Conservation (phyloP, 2,888 invertebrate species). For the Thera britannica region DNA sequence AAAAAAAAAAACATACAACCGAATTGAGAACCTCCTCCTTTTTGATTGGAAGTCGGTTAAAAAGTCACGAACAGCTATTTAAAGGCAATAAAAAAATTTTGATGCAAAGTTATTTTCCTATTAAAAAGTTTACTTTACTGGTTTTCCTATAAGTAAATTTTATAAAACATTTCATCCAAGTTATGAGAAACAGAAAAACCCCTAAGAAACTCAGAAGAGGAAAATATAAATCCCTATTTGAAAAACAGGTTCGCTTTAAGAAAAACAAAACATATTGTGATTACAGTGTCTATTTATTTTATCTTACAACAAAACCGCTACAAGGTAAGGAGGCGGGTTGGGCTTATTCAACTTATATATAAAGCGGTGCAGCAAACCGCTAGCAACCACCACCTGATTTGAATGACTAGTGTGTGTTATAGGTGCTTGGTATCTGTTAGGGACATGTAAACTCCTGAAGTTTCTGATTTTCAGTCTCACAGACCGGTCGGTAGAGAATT, state of each 20-base stretch:
- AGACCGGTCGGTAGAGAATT: slow-evolving; percentile 52
- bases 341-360: slow-evolving; percentile 67
- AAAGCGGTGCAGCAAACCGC: slow-evolving; percentile 74
- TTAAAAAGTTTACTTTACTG: too few relatives aligned
- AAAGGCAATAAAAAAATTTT: too few relatives aligned
- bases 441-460: slow-evolving; percentile 60
- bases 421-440: slow-evolving; percentile 26
- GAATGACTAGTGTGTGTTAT: slow-evolving; percentile 40
- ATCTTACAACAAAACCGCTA: slow-evolving; percentile 65
- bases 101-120: too few relatives aligned
- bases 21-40: too few relatives aligned
- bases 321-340: slow-evolving; percentile 70
- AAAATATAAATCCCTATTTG: not conserved
- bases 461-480: slow-evolving; percentile 68
- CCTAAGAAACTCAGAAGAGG: too few relatives aligned
- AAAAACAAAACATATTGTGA: not conserved
- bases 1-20: too few relatives aligned
- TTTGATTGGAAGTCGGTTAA: too few relatives aligned
- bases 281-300: not conserved
- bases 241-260: not conserved
- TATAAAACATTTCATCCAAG: too few relatives aligned
- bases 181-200: too few relatives aligned
- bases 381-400: slow-evolving; percentile 60
- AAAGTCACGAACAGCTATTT: too few relatives aligned
- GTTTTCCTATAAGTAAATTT: too few relatives aligned